Evolutionary conservation across 92 coral and sea anemone genomes (phyloP).

Genomic region (Heteractis magnifica): DNA sequence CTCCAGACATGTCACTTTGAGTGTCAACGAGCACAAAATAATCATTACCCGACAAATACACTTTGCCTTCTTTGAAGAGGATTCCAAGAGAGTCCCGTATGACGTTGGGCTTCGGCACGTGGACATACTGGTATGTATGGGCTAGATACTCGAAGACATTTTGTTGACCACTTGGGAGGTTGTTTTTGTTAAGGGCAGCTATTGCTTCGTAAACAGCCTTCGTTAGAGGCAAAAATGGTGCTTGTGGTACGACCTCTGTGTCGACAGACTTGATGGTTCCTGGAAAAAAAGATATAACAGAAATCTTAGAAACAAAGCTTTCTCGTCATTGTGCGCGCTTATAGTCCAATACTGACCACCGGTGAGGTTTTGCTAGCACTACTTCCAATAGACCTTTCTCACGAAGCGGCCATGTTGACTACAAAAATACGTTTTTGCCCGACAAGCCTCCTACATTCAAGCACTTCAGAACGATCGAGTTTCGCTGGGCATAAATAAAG

Average conservation of each 20-base stretch:
- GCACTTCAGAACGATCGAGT: too few species aligned
- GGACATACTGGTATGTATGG: conserved; percentile 79
- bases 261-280: conserved; percentile 82
- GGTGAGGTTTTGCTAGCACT: too few species aligned
- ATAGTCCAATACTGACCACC: too few species aligned
- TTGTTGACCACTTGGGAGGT: conserved; percentile 65
- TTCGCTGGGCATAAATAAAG: too few species aligned
- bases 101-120: conserved; percentile 75
- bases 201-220: conserved; percentile 83
- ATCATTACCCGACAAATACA: conserved; percentile 68
- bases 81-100: conserved; percentile 84
- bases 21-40: conserved; percentile 54
- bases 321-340: too few species aligned
- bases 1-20: conserved; percentile 36
- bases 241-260: conserved; percentile 85
- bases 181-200: conserved; percentile 68
- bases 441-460: too few species aligned
- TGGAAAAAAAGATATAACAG: conserved; percentile 13
- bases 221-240: conserved; percentile 88
- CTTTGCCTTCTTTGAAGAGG: conserved; percentile 66
- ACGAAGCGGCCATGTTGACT: too few species aligned
- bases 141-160: conserved; percentile 68
- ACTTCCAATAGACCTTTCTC: too few species aligned
- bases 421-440: too few species aligned
- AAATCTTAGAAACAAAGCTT: neutral